Base-by-base conservation (phyloP, 2,113 vertebrate species). In the Corythoichthys haematopterus region DNA sequence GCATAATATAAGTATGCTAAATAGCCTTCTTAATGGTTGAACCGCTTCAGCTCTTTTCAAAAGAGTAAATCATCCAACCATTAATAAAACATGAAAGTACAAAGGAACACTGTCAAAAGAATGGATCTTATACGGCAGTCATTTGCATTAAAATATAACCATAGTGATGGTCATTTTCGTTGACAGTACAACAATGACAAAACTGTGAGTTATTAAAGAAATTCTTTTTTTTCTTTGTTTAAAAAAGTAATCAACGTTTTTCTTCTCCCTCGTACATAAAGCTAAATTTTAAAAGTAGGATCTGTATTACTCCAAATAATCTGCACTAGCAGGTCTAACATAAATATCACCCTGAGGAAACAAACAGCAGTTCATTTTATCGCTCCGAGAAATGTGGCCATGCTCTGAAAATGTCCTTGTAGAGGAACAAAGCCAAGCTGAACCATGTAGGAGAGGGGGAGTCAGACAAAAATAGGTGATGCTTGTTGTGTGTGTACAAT, bases 341-440 rank as follows among this genome's bases (percentile, higher is more conserved):
- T 72, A 72, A 74, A 85, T 78, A 84, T 83, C 81, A 75, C 60
- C 71, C 74, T 50, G 12, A 9, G 12, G 70, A 45, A 46, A 69
- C 38, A 70, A 77, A 70, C 16, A 66, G 43, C 13, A 64, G 43
- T 56, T 69, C 9, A 55, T 81, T 76, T 77, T 79, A 84, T 80
- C 74, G 70, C 56, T 45, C 10, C 12, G 51, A 63, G 62, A 66
- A 70, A 71, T 74, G 55, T 71, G 33, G 65, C 38, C 4, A 47
- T 47, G 71, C 46, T 81, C 63, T 53, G 58, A 81, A 80, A 82
- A 82, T 80, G 66, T 78, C 76, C 76, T 77, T 77, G 72, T 78
- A 70, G 74, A 78, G 77, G 62, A 84, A 76, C 70, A 83, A 74
- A 70, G 52, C 75, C 69, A 72, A 70, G 77, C 67, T 72, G 35